Base-by-base conservation (phyloP, 1,140 invertebrate species). In the Kradibia gibbosae region DNA sequence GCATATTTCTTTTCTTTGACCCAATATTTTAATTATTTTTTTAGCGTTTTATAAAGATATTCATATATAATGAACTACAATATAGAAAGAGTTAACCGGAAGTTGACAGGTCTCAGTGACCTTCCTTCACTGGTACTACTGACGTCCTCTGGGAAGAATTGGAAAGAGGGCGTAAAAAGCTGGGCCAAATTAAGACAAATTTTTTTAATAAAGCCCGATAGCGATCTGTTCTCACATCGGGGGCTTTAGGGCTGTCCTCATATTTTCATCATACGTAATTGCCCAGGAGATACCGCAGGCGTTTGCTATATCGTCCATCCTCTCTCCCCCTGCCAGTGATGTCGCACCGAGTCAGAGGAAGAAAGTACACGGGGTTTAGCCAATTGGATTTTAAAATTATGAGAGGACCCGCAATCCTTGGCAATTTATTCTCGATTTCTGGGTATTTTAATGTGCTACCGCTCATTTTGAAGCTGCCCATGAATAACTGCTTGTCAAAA, bases 121-220 rank as follows among this genome's bases (percentile, higher is more conserved):
- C 34, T 60, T 74, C 79, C 53, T 72, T 65, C 70, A 55, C 73
- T 48, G 62, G 28, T 20, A 50, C 71, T 45, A 36, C 74, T 60
- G 60, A n/a, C 50, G 72, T 85, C 85, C 86, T 82, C 62, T 74
- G 83, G 85, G 86, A 84, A 80, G 70, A 80, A 86, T 85, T 86
- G 28, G n/a, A 45, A 39, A 67, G 73, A 75, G 31, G 7, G 48
- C 2, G 53, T 22, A 76, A 70, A 60, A 77, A 72, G n/a, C 31
- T 39, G 3, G 1, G 28, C 79, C 81, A 85, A 87, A 87, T 88
- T 84, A 88, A 86, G 86, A 87, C 85, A 88, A 86, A 88, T 88
- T 88, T 88, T n/a, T 88, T 88, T 85, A 86, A 87, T 86, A 86
- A 87, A 86, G 50, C 80, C 78, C 81, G 84, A 86, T 85, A 84